Percentiles rank a stretch among this genome's conserved stretches.
phyloP scores from a whole-genome alignment of 2,113 vertebrate genomes.

The Turdus rufiventris region DNA sequence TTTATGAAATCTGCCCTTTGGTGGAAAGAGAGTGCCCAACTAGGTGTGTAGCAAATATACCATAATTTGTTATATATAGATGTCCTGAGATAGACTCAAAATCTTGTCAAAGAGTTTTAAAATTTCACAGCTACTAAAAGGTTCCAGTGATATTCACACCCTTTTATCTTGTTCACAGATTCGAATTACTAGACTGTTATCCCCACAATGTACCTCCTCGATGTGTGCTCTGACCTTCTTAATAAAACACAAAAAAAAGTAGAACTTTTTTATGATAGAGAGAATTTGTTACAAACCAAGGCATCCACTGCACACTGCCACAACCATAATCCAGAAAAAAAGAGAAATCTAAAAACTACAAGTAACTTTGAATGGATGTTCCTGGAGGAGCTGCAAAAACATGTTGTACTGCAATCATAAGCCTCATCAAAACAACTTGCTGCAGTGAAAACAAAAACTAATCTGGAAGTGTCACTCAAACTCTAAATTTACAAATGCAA shows the following conservation, averaged over 20 bases:
- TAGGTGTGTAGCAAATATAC: neutral
- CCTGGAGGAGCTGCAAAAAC: neutral
- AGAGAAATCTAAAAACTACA: neutral
- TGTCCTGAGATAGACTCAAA: neutral
- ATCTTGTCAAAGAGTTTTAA: neutral
- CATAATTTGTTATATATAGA: neutral
- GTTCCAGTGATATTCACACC: neutral
- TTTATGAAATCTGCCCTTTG: neutral
- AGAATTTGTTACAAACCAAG: neutral
- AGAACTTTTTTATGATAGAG: neutral
- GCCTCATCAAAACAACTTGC: neutral
- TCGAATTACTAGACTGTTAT: neutral
- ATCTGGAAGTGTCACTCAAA: neutral
- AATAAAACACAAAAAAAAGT: neutral
- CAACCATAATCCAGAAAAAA: neutral
- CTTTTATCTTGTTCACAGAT: neutral
- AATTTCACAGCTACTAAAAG: neutral
- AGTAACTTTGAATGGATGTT: neutral
- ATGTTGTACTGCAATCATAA: neutral
- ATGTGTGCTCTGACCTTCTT: neutral
- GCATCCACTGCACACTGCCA: neutral
- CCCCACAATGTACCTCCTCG: neutral
- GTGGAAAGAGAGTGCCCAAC: neutral
- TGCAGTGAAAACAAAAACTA: conserved; percentile 25
- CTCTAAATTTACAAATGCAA: neutral